Conservation (phyloP, 2,888 invertebrate genomes). For the Campoplex capitator region DNA sequence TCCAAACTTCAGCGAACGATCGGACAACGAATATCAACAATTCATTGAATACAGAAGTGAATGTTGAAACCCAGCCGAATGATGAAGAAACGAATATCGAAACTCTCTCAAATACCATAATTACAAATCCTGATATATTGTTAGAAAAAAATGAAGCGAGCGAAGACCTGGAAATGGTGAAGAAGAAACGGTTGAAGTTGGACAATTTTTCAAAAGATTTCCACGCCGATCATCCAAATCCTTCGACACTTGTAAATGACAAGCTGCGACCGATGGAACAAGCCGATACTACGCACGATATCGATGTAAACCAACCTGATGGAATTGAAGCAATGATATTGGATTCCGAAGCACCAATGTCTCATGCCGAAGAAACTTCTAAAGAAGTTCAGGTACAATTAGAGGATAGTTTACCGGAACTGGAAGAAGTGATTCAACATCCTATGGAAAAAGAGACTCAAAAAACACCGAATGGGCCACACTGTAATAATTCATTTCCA, state of each 20-base stretch:
- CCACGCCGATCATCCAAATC: fast-evolving
- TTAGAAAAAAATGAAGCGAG: neutral
- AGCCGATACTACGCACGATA: no score
- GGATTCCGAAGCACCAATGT: neutral
- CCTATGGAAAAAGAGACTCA: neutral
- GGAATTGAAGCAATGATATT: no score
- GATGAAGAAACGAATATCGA: neutral
- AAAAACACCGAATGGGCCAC: neutral
- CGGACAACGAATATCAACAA: neutral
- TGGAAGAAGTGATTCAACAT: neutral
- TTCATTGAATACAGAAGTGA: neutral
- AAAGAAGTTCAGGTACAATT: neutral
- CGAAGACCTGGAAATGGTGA: slow-evolving; percentile 12
- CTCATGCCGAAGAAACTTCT: neutral
- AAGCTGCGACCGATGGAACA: neutral
- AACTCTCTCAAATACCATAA: neutral
- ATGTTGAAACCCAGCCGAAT: neutral
- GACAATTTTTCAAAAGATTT: slow-evolving; percentile 11
- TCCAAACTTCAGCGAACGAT: neutral
- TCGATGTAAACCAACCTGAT: neutral
- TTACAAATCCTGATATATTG: neutral
- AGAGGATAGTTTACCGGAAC: neutral
- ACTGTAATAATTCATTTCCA: neutral
- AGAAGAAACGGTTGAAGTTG: slow-evolving; percentile 30
- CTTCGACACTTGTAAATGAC: neutral